These are phyloP conservation scores for Orientallactaga bullata DNA, from an alignment of 2,113 vertebrate species.

Conservation along the genomic window DNA sequence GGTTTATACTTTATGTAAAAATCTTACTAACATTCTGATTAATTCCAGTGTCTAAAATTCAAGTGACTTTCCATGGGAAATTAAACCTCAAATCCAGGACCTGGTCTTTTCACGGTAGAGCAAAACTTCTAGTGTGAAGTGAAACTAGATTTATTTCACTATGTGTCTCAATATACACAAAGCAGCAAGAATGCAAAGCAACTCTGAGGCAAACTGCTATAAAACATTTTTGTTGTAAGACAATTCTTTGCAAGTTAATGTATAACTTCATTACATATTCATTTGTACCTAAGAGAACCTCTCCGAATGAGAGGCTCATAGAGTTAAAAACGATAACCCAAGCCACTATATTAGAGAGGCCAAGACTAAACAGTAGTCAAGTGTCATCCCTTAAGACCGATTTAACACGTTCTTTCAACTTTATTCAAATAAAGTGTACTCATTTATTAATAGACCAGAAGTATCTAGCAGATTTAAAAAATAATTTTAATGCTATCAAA, in stretches of 20 bases:
- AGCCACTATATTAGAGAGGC: constrained; percentile 22
- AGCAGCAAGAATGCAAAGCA: constrained; percentile 47
- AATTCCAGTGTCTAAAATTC: constrained; percentile 16
- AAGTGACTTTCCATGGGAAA: constrained; percentile 48
- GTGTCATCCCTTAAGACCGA: constrained; percentile 15
- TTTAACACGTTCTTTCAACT: constrained; percentile 55
- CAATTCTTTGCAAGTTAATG: constrained; percentile 27
- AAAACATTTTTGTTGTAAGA: constrained; percentile 39
- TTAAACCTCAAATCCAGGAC: constrained; percentile 25
- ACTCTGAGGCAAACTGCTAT: constrained; percentile 18
- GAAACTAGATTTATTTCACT: constrained; percentile 31
- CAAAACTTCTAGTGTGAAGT: background rate
- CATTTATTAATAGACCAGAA: background rate
- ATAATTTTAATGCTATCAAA: constrained; percentile 63
- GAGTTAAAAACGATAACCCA: constrained; percentile 55
- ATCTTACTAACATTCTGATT: constrained; percentile 42
- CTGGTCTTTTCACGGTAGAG: background rate
- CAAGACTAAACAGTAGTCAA: constrained; percentile 46
- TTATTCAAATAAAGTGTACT: constrained; percentile 61
- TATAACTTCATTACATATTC: background rate
- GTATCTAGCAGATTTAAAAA: constrained; percentile 50
- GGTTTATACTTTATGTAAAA: constrained; percentile 11
- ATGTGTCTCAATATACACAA: constrained; percentile 1
- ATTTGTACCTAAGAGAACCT: constrained; percentile 25
- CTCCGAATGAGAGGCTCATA: constrained; percentile 45